phyloP scores from a whole-genome alignment of 2,797 vertebrate genomes.

The Paedocypris micromegethes region DNA sequence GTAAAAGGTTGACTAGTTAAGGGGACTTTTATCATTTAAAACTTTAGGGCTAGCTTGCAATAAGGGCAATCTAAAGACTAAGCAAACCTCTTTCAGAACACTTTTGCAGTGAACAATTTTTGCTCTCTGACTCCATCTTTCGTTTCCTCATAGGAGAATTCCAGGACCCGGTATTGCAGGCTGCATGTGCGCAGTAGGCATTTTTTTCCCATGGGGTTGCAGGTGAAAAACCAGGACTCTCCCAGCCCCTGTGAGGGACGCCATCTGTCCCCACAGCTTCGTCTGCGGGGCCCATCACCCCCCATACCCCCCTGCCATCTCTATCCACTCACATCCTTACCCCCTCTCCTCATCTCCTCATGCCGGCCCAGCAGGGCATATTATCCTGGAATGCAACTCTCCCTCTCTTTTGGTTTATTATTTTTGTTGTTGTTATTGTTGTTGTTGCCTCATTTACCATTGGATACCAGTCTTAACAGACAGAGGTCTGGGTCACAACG shows the following conservation, averaged over 20 bases:
- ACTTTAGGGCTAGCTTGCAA: too few species aligned
- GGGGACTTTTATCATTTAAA: too few species aligned
- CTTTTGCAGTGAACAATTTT: background rate
- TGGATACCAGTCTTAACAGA: too few species aligned
- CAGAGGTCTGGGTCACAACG: too few species aligned
- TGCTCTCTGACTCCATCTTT: slow-evolving; percentile 17
- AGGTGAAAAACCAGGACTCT: slow-evolving; percentile 77
- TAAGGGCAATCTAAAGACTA: background rate
- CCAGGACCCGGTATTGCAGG: slow-evolving; percentile 50
- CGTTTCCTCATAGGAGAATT: slow-evolving; percentile 34
- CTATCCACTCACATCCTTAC: slow-evolving; percentile 47
- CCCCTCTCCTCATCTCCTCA: slow-evolving; percentile 60
- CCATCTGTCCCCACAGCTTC: slow-evolving; percentile 72
- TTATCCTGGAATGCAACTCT: slow-evolving; percentile 67
- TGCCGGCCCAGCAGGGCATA: slow-evolving; percentile 65
- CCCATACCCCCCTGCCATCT: slow-evolving; percentile 38
- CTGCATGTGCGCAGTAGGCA: slow-evolving; percentile 67
- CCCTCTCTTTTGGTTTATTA: slow-evolving; percentile 21
- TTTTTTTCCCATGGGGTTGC: slow-evolving; percentile 76
- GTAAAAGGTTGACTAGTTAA: too few species aligned
- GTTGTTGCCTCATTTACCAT: too few species aligned
- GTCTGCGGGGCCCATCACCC: slow-evolving; percentile 58
- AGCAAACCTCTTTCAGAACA: slow-evolving; percentile 31
- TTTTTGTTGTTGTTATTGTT: slow-evolving; percentile 24
- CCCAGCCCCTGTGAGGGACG: slow-evolving; percentile 59